phyloP scores from a whole-genome alignment of 2,888 invertebrate species.

The Pollenia labialis region DNA sequence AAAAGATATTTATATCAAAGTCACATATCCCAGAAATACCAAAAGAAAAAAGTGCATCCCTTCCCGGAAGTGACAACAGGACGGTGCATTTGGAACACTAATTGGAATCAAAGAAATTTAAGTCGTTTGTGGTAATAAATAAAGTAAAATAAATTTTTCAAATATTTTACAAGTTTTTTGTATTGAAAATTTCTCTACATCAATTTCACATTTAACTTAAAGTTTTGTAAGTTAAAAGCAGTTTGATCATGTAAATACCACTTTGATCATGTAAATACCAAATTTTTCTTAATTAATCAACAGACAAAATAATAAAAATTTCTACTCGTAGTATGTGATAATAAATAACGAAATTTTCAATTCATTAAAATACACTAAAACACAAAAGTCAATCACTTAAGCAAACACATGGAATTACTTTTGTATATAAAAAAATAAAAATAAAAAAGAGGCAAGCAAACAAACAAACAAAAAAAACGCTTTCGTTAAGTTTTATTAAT shows the following conservation, averaged over 20 bases:
- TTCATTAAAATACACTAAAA: slow-evolving; percentile 24
- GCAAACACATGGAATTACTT: slow-evolving; percentile 3
- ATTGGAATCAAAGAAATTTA: too few species aligned
- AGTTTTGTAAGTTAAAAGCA: slow-evolving; percentile 46
- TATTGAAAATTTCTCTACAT: slow-evolving; percentile 1
- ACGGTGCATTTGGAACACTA: too few species aligned
- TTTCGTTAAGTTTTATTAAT: slow-evolving; percentile 20
- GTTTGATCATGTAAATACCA: slow-evolving; percentile 55
- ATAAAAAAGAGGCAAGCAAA: neutral
- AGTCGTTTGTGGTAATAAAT: too few species aligned
- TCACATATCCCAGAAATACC: too few species aligned
- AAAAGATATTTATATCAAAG: too few species aligned
- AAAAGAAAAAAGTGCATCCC: too few species aligned
- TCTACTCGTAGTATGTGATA: slow-evolving; percentile 9
- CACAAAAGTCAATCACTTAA: slow-evolving; percentile 17
- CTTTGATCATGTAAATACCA: slow-evolving; percentile 36
- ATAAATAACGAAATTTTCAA: slow-evolving; percentile 11
- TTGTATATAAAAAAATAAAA: neutral
- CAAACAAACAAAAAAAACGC: neutral
- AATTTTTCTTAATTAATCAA: slow-evolving; percentile 31
- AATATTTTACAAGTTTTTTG: too few species aligned
- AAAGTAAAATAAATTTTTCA: too few species aligned
- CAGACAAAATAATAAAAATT: slow-evolving; percentile 25
- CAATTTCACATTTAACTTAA: neutral
- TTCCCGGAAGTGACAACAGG: too few species aligned